A percentile compares a stretch with the other conserved stretches of the same genome.
phyloP scores from a whole-genome alignment of 2,797 vertebrate genomes.

The Leptodactylus fallax region DNA sequence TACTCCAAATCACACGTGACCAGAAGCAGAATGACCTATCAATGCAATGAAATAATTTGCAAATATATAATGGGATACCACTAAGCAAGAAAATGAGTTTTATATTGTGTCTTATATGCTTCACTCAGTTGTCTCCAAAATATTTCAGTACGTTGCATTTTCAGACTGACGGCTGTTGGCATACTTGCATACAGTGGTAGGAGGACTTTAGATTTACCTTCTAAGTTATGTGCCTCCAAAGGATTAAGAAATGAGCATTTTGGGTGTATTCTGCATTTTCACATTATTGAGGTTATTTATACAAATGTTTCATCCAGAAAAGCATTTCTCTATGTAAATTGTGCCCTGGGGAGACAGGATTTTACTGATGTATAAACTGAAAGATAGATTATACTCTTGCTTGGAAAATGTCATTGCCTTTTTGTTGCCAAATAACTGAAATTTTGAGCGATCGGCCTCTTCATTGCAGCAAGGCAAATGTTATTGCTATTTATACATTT shows the following conservation, averaged over 20 bases:
- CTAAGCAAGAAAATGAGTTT: no score
- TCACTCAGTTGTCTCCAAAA: not conserved
- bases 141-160: not conserved
- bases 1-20: not conserved
- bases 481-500: not conserved
- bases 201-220: not conserved
- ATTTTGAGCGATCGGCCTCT: not conserved
- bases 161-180: not conserved
- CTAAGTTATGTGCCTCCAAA: slow-evolving; percentile 1
- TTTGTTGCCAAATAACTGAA: slow-evolving; percentile 18
- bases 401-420: slow-evolving; percentile 21
- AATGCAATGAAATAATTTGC: not conserved
- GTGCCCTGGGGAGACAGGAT: slow-evolving; percentile 3
- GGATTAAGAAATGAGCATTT: not conserved
- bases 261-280: slow-evolving; percentile 18
- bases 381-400: slow-evolving; percentile 21
- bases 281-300: slow-evolving; percentile 20
- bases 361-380: slow-evolving; percentile 32
- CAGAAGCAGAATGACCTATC: not conserved
- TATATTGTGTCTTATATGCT: not conserved
- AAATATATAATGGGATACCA: not conserved
- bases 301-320: slow-evolving; percentile 26
- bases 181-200: not conserved
- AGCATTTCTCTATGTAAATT: slow-evolving; percentile 3
- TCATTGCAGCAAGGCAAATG: not conserved